Evolutionary conservation across 2,888 invertebrate genomes (phyloP), one percentile per base, ranked within the genome.

Genomic region (Drosophila pseudotalamancana): DNA sequence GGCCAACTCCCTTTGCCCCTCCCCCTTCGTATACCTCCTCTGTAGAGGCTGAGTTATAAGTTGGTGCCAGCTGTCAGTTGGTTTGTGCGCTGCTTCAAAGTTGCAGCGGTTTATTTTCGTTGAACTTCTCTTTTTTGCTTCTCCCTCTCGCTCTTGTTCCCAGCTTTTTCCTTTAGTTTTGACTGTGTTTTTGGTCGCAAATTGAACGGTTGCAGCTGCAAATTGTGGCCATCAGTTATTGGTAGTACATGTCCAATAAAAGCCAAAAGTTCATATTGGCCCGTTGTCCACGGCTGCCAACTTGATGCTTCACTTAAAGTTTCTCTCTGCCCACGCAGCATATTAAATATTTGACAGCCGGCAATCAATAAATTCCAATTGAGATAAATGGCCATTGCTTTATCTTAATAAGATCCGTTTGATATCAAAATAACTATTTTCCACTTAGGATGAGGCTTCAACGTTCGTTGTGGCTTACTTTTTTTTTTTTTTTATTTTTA

Each of bases 31-130:
- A 11, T 6, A 3, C 14, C 8, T 37, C 48, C 67, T 42, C 6
- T 6, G 12, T 6, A 21, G 3, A 11, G 23, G n/a, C 25, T n/a
- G 55, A 77, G 72, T 60, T 79, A 59, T 79, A 79, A 82, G 79
- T 79, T 80, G 79, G 77, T 82, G 80, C 80, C 82, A 80, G 82
- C 79, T 80, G 80, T 79, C 79, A 77, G 82, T 69, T 77, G 50
- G 32, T 51, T 39, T 40, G 50, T 35, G 55, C 31, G 50, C 65
- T 62, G 73, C 68, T 74, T 66, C 50, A 76, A 76, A 79, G 42
- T 76, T 79, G 79, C 79, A 79, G 45, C 64, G 53, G 64, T 59
- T 68, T 72, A 35, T 64, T 59, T 50, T 29, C 31, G 11, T 51
- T 11, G 9, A 11, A 42, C 39, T 57, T 29, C 23, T n/a, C n/a